These are phyloP conservation scores for Sarcophaga rosellei DNA, from an alignment of 2,888 invertebrate genomes.

Conservation along the genomic window DNA sequence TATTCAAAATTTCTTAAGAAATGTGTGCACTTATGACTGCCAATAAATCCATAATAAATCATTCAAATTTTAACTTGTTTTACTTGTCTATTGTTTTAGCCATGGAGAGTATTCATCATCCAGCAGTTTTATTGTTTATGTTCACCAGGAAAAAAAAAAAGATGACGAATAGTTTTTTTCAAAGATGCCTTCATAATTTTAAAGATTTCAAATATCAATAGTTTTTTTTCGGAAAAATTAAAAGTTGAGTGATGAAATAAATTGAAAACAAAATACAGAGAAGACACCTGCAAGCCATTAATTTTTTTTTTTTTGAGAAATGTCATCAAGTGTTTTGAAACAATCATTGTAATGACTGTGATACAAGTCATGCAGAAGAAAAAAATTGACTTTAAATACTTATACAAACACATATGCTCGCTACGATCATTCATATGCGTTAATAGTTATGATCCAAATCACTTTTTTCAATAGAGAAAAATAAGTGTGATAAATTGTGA, in stretches of 20 bases:
- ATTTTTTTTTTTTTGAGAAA: neutral
- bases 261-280: neutral
- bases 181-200: neutral
- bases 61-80: conserved; percentile 41
- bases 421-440: too few species aligned
- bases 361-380: too few species aligned
- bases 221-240: conserved; percentile 1
- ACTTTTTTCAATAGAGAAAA: too few species aligned
- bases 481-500: too few species aligned
- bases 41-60: conserved; percentile 62
- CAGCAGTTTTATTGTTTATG: conserved; percentile 20
- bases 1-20: conserved; percentile 23
- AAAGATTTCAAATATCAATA: neutral
- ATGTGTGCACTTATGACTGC: conserved; percentile 56
- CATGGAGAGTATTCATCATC: neutral
- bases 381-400: too few species aligned
- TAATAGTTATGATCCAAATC: too few species aligned
- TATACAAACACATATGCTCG: too few species aligned
- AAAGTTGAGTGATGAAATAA: neutral
- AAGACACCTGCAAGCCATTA: conserved; percentile 33
- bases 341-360: neutral
- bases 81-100: neutral
- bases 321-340: neutral
- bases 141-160: neutral
- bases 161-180: too few species aligned